phyloP scores from a whole-genome alignment of 2,797 vertebrate genomes.

The Chanos chanos region DNA sequence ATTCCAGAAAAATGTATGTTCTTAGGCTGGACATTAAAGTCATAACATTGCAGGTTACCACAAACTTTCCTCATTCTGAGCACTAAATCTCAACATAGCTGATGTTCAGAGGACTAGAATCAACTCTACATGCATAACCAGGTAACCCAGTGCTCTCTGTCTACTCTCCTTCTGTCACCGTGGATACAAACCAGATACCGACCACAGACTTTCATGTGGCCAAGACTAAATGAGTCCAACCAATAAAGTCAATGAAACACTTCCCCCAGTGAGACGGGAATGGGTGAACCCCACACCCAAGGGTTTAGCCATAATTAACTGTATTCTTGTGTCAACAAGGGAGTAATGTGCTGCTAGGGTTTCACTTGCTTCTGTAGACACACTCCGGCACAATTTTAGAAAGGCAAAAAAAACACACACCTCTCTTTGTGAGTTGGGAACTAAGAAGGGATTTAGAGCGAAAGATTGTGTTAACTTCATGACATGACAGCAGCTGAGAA shows the following conservation, averaged over 20 bases:
- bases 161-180: constrained; percentile 67
- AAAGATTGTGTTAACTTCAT: background rate
- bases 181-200: constrained; percentile 75
- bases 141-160: constrained; percentile 26
- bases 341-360: constrained; percentile 4
- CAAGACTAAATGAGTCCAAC: constrained; percentile 62
- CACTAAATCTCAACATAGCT: too few relatives aligned
- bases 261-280: constrained; percentile 24
- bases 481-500: too few relatives aligned
- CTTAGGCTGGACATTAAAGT: background rate
- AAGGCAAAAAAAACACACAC: too few relatives aligned
- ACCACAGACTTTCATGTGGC: constrained; percentile 69
- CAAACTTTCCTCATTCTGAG: too few relatives aligned
- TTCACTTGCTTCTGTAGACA: constrained; percentile 17
- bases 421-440: too few relatives aligned
- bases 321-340: constrained; percentile 30
- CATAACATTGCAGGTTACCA: too few relatives aligned
- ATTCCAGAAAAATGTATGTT: background rate
- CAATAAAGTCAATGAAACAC: constrained; percentile 67
- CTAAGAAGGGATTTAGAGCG: too few relatives aligned
- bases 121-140: background rate
- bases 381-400: background rate
- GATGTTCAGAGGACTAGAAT: too few relatives aligned
- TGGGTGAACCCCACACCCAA: constrained; percentile 10
- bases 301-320: constrained; percentile 31